Evolutionary conservation across 2,888 invertebrate species (phyloP), one percentile per base, ranked within the genome.

Genomic region (Atrina japonica): DNA sequence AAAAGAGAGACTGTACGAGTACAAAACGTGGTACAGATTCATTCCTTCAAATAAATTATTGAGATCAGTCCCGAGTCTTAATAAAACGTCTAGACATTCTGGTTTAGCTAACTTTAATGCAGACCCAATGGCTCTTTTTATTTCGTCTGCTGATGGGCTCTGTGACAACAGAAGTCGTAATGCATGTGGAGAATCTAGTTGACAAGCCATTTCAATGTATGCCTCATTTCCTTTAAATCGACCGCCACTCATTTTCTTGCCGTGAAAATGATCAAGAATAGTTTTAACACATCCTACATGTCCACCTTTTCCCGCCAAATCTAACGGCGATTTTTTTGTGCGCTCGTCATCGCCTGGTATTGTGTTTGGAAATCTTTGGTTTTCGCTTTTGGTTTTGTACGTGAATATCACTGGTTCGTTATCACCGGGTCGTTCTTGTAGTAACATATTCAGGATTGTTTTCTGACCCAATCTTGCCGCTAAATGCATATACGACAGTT

Each of bases 21-120:
- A 88, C 16, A 88, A 66, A 7, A 88, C 84, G 69, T 88, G 88
- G 67, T 81, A 88, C 5, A 87, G 75, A 67, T 88, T 88, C 83
- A 87, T 84, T 3, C 85, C 85, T 53, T 83, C 79, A 47, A 87
- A 83, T 21, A 84, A 72, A 21, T 73, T 56, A n/a, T n/a, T n/a
- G 3, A 79, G 40, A 21, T 82, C 77, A 7, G 82, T 70, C 18
- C 75, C 75, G n/a, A 78, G 68, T 5, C 81, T 64, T 21, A 88
- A 70, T 9, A 88, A 67, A 35, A 83, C 74, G 58, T 86, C 81
- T 11, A 88, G 67, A 71, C 85, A 88, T 41, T 86, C 83, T 0
- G 85, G 77, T 40, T 79, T 78, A 2, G 83, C 83, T 59, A 78
- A 70, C 66, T 84, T 83, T 9, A 88, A 66, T n/a, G 86, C 83